Conservation (phyloP, 2,797 vertebrate species). For the Lepilemur ruficaudatus region DNA sequence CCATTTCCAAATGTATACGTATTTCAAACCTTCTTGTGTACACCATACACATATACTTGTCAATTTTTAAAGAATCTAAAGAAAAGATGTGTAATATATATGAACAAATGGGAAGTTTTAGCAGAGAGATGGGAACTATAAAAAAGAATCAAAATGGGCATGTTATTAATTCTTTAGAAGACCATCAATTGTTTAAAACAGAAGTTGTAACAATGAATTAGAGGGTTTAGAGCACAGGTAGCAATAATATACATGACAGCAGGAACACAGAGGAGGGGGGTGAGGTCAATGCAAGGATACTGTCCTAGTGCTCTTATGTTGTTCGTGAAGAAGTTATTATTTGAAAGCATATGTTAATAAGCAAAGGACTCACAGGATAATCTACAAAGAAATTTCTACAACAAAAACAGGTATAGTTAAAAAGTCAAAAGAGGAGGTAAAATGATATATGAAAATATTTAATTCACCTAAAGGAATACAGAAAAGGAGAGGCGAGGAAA, state of each 20-base stretch:
- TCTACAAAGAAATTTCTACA: not conserved
- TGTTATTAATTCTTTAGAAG: slow-evolving; percentile 22
- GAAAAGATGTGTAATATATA: not conserved
- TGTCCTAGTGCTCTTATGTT: not conserved
- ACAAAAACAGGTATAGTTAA: not conserved
- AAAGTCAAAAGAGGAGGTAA: not conserved
- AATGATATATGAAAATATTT: not conserved
- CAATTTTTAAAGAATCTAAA: not conserved
- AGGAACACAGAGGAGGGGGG: not conserved
- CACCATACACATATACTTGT: not conserved
- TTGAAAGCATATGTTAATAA: not conserved
- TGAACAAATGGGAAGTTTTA: not conserved
- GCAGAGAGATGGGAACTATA: not conserved
- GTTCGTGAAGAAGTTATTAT: not conserved
- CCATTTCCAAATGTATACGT: not conserved
- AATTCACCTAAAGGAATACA: not conserved
- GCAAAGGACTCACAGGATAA: not conserved
- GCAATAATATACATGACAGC: not conserved
- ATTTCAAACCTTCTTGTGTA: not conserved
- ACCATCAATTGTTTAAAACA: slow-evolving; percentile 1
- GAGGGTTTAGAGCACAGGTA: not conserved
- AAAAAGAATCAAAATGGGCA: not conserved
- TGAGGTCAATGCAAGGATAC: not conserved
- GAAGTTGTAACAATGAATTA: not conserved
- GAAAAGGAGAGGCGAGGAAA: not conserved